Evolutionary conservation across 2,888 invertebrate species (phyloP).

Genomic region (Ganaspis brasiliensis): DNA sequence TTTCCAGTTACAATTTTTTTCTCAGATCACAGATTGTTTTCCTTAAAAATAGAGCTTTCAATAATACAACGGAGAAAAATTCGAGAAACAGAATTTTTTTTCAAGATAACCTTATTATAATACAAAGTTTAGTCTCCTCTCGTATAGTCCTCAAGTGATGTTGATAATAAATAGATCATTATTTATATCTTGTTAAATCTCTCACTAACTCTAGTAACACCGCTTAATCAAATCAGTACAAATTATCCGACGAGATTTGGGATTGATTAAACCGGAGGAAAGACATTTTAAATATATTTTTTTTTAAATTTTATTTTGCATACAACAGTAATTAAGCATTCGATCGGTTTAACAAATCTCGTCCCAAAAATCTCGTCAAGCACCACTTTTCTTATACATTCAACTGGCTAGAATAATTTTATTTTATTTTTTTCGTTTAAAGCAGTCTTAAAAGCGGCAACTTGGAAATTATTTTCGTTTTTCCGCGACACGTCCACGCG

Average conservation of each 20-base stretch:
- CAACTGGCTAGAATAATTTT: slow-evolving; percentile 43
- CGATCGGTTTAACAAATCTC: neutral
- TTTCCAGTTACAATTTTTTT: too few species aligned
- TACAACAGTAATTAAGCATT: neutral
- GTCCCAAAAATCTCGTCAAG: slow-evolving; percentile 63
- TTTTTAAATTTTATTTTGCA: neutral
- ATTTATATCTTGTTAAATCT: slow-evolving; percentile 58
- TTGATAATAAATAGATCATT: slow-evolving; percentile 68
- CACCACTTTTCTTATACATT: slow-evolving; percentile 65
- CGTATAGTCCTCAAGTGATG: slow-evolving; percentile 51
- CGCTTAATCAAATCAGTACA: slow-evolving; percentile 71
- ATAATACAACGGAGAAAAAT: too few species aligned
- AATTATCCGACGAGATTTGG: slow-evolving; percentile 62
- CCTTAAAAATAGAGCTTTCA: too few species aligned
- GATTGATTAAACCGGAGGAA: slow-evolving; percentile 48
- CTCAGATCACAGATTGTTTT: too few species aligned
- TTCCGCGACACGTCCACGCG: slow-evolving; percentile 44
- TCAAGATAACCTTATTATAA: neutral
- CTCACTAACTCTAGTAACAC: slow-evolving; percentile 67
- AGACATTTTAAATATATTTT: neutral
- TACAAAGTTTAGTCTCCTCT: slow-evolving; percentile 35
- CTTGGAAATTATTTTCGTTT: slow-evolving; percentile 36
- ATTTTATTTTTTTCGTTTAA: slow-evolving; percentile 66
- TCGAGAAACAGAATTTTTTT: neutral
- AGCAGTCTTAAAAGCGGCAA: slow-evolving; percentile 71